phyloP scores from a whole-genome alignment of 2,888 invertebrate species.

The Ophion ventricosus region DNA sequence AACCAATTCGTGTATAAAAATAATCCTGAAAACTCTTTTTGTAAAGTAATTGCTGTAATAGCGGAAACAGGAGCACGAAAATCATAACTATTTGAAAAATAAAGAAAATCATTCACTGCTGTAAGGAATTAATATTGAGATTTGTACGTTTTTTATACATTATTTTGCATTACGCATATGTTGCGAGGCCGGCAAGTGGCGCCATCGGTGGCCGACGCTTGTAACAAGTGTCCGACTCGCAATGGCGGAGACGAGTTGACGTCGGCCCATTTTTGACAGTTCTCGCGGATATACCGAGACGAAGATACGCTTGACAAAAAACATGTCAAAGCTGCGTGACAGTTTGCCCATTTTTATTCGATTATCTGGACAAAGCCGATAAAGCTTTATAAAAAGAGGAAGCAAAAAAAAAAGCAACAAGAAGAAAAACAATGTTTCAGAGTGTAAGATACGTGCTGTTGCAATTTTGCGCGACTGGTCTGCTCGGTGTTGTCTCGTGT shows the following conservation, averaged over 20 bases:
- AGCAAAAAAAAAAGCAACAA: background rate
- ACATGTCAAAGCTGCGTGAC: constrained; percentile 5
- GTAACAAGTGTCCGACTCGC: background rate
- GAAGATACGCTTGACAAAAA: background rate
- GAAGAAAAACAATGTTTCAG: constrained; percentile 50
- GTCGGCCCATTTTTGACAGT: constrained; percentile 26
- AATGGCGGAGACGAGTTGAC: constrained; percentile 35
- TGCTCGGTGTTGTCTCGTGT: constrained; percentile 75
- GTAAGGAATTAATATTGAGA: too few species aligned
- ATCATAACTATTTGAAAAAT: too few species aligned
- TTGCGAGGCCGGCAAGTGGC: constrained; percentile 15
- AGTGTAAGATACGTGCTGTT: constrained; percentile 60
- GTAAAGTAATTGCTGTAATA: too few species aligned
- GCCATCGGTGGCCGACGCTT: background rate
- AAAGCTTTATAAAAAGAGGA: background rate
- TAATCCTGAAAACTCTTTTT: too few species aligned
- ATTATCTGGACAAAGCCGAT: constrained; percentile 2
- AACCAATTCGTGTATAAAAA: too few species aligned
- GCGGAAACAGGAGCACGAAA: too few species aligned
- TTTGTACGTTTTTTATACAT: too few species aligned
- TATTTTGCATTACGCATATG: too few species aligned
- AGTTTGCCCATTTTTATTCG: background rate
- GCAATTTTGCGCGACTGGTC: constrained; percentile 70
- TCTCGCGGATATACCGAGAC: background rate
- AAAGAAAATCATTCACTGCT: too few species aligned